Base-by-base conservation (phyloP, 2,797 vertebrate genomes). In the Microctenopoma steveboyesi region DNA sequence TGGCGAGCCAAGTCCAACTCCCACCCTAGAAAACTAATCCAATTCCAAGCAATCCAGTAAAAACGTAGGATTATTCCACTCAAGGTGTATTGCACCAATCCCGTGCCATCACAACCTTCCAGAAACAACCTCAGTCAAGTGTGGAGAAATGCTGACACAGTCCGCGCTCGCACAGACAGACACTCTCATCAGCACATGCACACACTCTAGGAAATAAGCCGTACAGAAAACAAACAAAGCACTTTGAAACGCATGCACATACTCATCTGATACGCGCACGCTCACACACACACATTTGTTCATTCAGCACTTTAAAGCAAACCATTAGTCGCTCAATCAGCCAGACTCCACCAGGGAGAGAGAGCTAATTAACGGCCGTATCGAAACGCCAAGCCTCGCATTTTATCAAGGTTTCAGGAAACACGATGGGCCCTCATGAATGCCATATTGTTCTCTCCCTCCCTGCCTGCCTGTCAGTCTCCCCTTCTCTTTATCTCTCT, bases 251-350 rank as follows among this genome's bases (percentile, higher is more conserved):
- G 64, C 64, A 58, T 46, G 56, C 65, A 47, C 66, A 65, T 62
- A 64, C 71, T 59, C 47, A 48, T 64, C 64, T 73, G 64, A 86
- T 66, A 80, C 65, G 60, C 18, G 27, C 57, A 27, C 72, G 22
- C 55, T 18, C 58, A 45, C 72, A 22, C 55, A 25, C 58, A 45
- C 72, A 68, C 78, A 67, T 76, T 77, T 86, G 82, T 82, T 86
- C 85, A 78, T 82, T 90, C 86, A 88, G 86, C 85, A 86, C 80
- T 90, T 89, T 90, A 87, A 90, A 89, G 86, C 77, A 82, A 92
- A 90, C 85, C 86, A 92, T 92, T 92, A 92, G 88, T 81, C 70
- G 80, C 88, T 90, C 88, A 91, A 91, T 94, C 88, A 88, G 82
- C 79, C 85, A 76, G 66, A 79, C 76, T 82, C 80, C 88, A 88